Percentiles rank a stretch among this genome's conserved stretches.
These are phyloP conservation scores for Strix aluco DNA, from an alignment of 2,113 vertebrate species.

Conservation along the genomic window DNA sequence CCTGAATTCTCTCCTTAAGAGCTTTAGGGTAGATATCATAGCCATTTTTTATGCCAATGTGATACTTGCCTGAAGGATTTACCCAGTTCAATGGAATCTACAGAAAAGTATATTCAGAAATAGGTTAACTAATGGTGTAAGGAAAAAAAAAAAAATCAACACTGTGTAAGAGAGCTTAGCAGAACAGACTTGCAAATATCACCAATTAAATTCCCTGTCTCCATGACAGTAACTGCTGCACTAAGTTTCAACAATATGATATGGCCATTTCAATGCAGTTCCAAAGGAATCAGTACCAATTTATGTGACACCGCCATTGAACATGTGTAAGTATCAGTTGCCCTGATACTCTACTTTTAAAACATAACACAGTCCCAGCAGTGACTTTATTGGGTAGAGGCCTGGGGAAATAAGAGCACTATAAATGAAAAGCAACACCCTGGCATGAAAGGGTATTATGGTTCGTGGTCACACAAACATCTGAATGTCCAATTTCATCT, in stretches of 20 bases:
- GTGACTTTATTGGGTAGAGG: neutral
- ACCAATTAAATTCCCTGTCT: neutral
- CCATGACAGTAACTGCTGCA: neutral
- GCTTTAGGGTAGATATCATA: constrained; percentile 98
- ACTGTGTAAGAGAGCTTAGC: neutral
- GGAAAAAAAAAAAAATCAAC: neutral
- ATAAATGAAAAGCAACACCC: neutral
- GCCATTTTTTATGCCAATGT: constrained; percentile 96
- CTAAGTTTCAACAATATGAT: neutral
- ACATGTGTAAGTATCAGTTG: neutral
- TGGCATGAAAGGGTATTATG: neutral
- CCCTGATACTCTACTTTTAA: neutral
- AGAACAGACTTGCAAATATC: neutral
- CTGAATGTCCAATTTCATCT: neutral
- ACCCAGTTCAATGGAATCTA: constrained; percentile 90
- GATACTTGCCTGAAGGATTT: constrained; percentile 93
- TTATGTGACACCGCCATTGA: neutral
- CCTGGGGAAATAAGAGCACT: neutral
- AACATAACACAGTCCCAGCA: neutral
- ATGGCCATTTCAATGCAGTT: neutral
- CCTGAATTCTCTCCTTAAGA: constrained; percentile 97
- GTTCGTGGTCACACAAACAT: neutral
- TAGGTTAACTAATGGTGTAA: neutral
- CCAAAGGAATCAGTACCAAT: neutral
- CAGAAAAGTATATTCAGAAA: constrained; percentile 3